These are phyloP conservation scores for Chlorodrepanis virens DNA, from an alignment of 2,113 vertebrate species.

Conservation along the genomic window DNA sequence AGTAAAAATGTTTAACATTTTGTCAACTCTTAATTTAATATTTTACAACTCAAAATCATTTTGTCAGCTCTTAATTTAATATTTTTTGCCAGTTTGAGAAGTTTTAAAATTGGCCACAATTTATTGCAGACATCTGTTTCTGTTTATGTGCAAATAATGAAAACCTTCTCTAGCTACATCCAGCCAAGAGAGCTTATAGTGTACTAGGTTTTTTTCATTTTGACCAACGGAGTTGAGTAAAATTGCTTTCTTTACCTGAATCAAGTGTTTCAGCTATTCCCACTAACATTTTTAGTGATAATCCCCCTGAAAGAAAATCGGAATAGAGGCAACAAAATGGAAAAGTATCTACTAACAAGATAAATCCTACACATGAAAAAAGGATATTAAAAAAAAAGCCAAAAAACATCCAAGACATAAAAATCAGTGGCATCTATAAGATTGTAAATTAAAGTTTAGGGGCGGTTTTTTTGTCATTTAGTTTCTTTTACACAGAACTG, in stretches of 20 bases:
- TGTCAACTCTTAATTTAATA: background rate
- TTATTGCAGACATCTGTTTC: background rate
- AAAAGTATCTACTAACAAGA: background rate
- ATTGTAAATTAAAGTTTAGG: background rate
- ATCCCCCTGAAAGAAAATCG: background rate
- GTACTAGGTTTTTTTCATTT: background rate
- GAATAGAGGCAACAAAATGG: background rate
- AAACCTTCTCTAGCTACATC: background rate
- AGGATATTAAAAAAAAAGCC: background rate
- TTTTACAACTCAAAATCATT: background rate
- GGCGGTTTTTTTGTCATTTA: accelerated
- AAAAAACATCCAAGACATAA: background rate
- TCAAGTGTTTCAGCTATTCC: background rate
- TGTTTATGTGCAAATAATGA: background rate
- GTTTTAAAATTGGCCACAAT: background rate
- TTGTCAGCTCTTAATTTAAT: background rate
- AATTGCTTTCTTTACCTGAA: background rate
- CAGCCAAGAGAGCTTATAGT: background rate
- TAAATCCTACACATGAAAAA: background rate
- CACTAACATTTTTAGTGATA: background rate
- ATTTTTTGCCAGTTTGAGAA: background rate
- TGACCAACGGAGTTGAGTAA: background rate
- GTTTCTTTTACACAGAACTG: background rate
- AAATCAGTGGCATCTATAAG: background rate
- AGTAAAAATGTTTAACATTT: background rate